Base-by-base conservation (phyloP, 2,888 invertebrate species). In the Hirtodrosophila confusa region DNA sequence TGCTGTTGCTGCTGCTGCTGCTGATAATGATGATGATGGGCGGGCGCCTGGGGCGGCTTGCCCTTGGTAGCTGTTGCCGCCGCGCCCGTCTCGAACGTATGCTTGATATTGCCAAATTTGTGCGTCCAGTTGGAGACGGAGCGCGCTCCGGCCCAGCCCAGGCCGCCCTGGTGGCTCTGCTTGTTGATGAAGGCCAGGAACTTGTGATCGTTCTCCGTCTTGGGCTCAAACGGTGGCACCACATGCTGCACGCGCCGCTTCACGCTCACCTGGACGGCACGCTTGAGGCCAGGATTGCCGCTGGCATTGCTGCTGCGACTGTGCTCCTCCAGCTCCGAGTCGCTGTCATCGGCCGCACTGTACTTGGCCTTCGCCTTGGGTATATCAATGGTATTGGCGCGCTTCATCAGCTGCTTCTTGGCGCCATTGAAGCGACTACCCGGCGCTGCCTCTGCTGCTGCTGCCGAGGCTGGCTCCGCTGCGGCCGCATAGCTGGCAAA, bases 361-460 rank as follows among this genome's bases (percentile, higher is more conserved):
- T 88, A 90, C 53, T 86, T 89, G 40, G 75, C 69, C 50, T 90
- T 89, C 0, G 94, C 94, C 84, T 96, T 96, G 0, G 97, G 96
- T 89, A 97, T 96, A 88, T 97, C 97, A 69, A 97, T 96, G 1
- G 97, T 97, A 80, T 97, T 97, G 3, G 97, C 97, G 11, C 97
- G 93, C 91, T 97, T 97, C 94, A 97, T 96, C 80, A 95, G 94
- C 24, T 94, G 92, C 88, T 95, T 96, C 78, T 95, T 95, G 67
- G 93, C 93, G 49, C 84, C 80, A 41, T 92, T 80, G 39, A 91
- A 91, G 0, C 91, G 79, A 37, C 44, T 36, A 9, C 33, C 45
- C 44, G 5, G 63, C 29, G 39, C 50, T 8, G 33, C 69, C 1
- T 89, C 0, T 90, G 90, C 4, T 92, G 92, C 3, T 92, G 1